Conservation (phyloP, 2,888 invertebrate species). For the Apotomis capreana region DNA sequence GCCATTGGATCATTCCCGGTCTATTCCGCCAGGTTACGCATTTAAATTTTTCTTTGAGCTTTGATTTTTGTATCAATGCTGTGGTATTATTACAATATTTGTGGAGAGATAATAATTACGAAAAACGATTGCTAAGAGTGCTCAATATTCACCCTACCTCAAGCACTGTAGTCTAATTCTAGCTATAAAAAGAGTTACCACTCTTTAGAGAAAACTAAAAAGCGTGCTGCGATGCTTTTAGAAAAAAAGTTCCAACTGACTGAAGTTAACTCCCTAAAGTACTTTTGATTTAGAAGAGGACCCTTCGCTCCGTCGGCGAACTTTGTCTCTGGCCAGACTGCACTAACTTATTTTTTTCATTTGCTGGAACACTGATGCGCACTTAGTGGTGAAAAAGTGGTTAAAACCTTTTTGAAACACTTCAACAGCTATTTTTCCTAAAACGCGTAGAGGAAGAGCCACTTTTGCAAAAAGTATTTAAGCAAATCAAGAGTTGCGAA, state of each 20-base stretch:
- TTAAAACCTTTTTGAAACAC: constrained; percentile 27
- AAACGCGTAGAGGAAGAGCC: neutral
- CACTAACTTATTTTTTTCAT: constrained; percentile 37
- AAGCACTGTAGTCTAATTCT: neutral
- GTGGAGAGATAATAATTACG: too few species aligned
- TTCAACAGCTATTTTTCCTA: constrained; percentile 13
- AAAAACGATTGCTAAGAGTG: too few species aligned
- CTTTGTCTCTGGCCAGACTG: constrained; percentile 24
- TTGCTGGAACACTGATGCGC: constrained; percentile 33
- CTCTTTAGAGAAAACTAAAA: constrained; percentile 7
- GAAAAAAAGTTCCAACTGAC: constrained; percentile 8
- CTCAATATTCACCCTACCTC: neutral
- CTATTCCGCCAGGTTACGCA: too few species aligned
- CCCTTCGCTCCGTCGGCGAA: constrained; percentile 11
- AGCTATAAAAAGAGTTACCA: neutral
- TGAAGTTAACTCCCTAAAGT: constrained; percentile 14
- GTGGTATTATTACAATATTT: too few species aligned
- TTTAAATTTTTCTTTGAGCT: too few species aligned
- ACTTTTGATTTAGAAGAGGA: constrained; percentile 20
- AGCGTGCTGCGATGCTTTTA: neutral
- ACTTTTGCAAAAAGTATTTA: neutral
- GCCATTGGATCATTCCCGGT: too few species aligned
- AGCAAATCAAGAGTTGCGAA: neutral
- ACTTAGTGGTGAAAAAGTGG: constrained; percentile 32
- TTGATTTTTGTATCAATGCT: too few species aligned